A percentile compares a stretch with the other conserved stretches of the same genome.
Conservation (phyloP, 2,888 invertebrate genomes). For the Apodemia duryi region DNA sequence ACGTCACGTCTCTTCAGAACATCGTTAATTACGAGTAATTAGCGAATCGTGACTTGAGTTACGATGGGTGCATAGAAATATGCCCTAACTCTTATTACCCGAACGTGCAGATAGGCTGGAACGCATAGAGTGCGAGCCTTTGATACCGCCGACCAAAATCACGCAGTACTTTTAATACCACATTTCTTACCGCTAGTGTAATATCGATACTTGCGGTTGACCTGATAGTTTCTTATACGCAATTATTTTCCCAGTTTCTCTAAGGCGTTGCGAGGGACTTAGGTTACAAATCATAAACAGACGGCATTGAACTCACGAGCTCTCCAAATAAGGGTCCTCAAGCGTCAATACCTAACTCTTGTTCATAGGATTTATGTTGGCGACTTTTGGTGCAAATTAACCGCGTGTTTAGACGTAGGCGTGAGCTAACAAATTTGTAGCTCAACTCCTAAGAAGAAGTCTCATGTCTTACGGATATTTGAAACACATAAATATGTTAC, state of each 20-base stretch:
- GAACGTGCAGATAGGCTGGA: slow-evolving; percentile 24
- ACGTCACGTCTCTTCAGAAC: slow-evolving; percentile 66
- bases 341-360: slow-evolving; percentile 57
- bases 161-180: neutral
- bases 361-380: slow-evolving; percentile 66
- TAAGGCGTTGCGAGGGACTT: slow-evolving; percentile 29
- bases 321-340: slow-evolving; percentile 57
- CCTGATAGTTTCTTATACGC: slow-evolving; percentile 30
- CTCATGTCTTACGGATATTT: neutral
- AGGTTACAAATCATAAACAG: slow-evolving; percentile 68
- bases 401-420: slow-evolving; percentile 59
- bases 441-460: slow-evolving; percentile 29
- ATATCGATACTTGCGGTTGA: slow-evolving; percentile 24
- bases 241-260: slow-evolving; percentile 32
- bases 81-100: slow-evolving; percentile 24
- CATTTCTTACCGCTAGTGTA: slow-evolving; percentile 9
- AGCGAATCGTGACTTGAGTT: slow-evolving; percentile 58
- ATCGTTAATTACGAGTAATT: slow-evolving; percentile 71
- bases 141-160: slow-evolving; percentile 16
- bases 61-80: slow-evolving; percentile 44
- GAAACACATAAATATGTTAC: slow-evolving; percentile 3
- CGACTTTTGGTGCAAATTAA: slow-evolving; percentile 73
- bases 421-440: slow-evolving; percentile 62
- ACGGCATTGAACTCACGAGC: slow-evolving; percentile 62
- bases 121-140: slow-evolving; percentile 19